These are phyloP conservation scores for Nyctibius bracteatus DNA, from an alignment of 2,113 vertebrate species.

Conservation along the genomic window DNA sequence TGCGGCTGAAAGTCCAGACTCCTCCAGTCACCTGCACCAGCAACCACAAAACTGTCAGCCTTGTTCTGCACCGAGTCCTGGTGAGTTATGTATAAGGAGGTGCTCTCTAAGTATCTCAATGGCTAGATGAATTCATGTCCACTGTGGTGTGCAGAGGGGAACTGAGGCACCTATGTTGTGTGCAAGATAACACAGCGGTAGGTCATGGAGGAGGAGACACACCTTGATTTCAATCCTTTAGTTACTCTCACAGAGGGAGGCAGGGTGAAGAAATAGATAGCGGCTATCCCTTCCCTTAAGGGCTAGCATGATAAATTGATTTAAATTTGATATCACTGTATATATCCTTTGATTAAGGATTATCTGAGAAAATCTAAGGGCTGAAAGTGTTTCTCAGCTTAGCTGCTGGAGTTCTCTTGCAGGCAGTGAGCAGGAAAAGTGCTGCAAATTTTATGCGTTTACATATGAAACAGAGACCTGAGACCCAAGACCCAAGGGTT, in stretches of 20 bases:
- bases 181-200: background rate
- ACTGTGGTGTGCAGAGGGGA: background rate
- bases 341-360: conserved; percentile 14
- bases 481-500: background rate
- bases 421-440: background rate
- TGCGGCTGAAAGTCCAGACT: conserved; percentile 88
- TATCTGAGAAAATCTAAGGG: conserved; percentile 7
- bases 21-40: conserved; percentile 78
- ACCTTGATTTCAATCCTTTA: background rate
- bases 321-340: background rate
- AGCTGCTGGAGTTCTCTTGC: background rate
- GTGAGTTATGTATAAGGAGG: background rate
- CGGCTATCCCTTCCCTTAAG: background rate
- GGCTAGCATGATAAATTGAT: background rate
- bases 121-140: background rate
- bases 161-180: background rate
- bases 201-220: background rate
- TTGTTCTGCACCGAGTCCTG: background rate
- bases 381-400: background rate
- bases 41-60: conserved; percentile 44
- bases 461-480: conserved; percentile 3
- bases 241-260: background rate
- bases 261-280: background rate
- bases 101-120: background rate
- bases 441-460: background rate